Conservation (phyloP, 1,140 invertebrate species). For the Cyclargus thomasi region DNA sequence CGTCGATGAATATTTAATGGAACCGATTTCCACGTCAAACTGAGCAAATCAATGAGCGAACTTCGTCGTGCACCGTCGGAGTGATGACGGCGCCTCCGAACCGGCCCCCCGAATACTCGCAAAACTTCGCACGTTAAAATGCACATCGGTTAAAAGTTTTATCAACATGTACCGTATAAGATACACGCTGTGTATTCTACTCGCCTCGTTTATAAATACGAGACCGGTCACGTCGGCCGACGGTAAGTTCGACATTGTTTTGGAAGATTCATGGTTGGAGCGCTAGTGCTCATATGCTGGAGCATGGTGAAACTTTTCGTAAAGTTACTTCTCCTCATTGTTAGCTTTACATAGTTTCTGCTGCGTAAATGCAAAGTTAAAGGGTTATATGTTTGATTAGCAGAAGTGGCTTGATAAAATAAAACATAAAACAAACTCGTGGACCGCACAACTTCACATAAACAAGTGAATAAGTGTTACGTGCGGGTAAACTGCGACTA, state of each 20-base stretch:
- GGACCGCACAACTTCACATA: not conserved
- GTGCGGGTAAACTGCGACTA: conserved; percentile 6
- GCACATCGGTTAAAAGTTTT: conserved; percentile 49
- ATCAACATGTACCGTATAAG: conserved; percentile 36
- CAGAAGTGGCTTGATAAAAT: not conserved
- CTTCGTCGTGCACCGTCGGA: conserved; percentile 41
- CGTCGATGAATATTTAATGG: conserved; percentile 67
- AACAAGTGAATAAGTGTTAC: conserved; percentile 3
- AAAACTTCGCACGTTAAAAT: conserved; percentile 54
- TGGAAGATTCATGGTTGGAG: not conserved
- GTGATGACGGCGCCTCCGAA: conserved; percentile 49
- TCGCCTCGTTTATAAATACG: conserved; percentile 43
- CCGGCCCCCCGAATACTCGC: conserved; percentile 39
- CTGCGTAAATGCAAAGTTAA: not conserved
- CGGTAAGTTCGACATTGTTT: conserved; percentile 43
- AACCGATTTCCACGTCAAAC: conserved; percentile 43
- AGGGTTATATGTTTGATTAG: not conserved
- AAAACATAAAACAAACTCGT: not conserved
- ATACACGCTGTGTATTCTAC: conserved; percentile 36
- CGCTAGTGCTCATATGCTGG: not conserved
- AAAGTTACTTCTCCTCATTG: not conserved
- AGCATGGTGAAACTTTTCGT: not conserved
- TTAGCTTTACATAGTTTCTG: not conserved
- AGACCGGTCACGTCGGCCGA: conserved; percentile 46
- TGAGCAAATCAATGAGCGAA: conserved; percentile 57